These are phyloP conservation scores for Cyrtodaria siliqua DNA, from an alignment of 2,888 invertebrate genomes.

Conservation along the genomic window DNA sequence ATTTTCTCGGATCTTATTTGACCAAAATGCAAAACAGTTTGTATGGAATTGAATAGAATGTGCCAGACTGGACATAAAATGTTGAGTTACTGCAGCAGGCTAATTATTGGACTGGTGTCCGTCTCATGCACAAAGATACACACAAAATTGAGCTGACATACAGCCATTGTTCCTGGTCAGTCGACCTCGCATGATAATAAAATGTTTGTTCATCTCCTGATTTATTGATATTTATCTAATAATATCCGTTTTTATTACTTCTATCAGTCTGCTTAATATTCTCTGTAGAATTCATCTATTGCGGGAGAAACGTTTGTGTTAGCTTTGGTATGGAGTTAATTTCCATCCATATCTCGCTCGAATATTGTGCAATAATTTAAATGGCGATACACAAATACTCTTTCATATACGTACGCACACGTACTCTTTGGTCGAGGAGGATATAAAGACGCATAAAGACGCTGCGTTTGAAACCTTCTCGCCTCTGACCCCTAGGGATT, in stretches of 20 bases:
- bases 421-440: too few species aligned
- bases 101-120: constrained; percentile 24
- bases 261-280: constrained; percentile 27
- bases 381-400: too few species aligned
- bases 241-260: constrained; percentile 56
- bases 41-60: constrained; percentile 49
- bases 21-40: constrained; percentile 53
- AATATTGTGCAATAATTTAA: too few species aligned
- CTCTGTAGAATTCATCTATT: constrained; percentile 23
- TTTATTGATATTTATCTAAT: constrained; percentile 66
- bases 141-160: neutral
- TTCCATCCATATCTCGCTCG: too few species aligned
- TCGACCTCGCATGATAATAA: constrained; percentile 42
- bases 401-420: too few species aligned
- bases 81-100: constrained; percentile 46
- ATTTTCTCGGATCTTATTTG: constrained; percentile 33
- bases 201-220: constrained; percentile 43
- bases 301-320: too few species aligned
- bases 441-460: too few species aligned
- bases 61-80: constrained; percentile 56
- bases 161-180: constrained; percentile 11
- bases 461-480: too few species aligned
- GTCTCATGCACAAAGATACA: neutral
- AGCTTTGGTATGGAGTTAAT: too few species aligned
- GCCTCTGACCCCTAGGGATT: too few species aligned